Evolutionary conservation across 2,888 invertebrate genomes (phyloP).

Genomic region (Euproctis similis): DNA sequence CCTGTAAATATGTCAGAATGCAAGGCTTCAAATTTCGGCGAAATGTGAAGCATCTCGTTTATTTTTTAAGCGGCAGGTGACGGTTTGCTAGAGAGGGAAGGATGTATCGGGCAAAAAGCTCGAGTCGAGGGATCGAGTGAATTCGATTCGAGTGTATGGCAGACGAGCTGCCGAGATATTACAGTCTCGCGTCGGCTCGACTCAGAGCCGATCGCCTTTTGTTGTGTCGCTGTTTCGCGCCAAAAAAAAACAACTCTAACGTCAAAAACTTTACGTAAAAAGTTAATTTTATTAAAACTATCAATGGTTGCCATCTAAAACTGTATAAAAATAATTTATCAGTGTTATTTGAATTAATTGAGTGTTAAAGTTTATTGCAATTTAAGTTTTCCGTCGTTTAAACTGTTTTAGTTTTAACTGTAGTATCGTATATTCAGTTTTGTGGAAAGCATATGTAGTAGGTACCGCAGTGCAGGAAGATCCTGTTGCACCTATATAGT

Average conservation of each 20-base stretch:
- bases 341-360: neutral
- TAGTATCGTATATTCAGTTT: slow-evolving; percentile 50
- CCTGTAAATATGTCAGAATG: too few species aligned
- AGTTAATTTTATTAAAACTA: slow-evolving; percentile 33
- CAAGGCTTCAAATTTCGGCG: slow-evolving; percentile 65
- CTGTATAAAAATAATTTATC: slow-evolving; percentile 1
- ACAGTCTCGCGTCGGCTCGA: slow-evolving; percentile 64
- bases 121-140: slow-evolving; percentile 36
- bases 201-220: slow-evolving; percentile 43
- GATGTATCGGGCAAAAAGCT: slow-evolving; percentile 46
- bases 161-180: slow-evolving; percentile 14
- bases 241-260: slow-evolving; percentile 36
- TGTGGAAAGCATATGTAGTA: slow-evolving; percentile 58
- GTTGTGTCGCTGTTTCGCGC: slow-evolving; percentile 15
- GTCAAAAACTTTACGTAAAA: slow-evolving; percentile 66
- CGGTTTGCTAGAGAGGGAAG: slow-evolving; percentile 59
- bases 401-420: slow-evolving; percentile 31
- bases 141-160: slow-evolving; percentile 13
- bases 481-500: slow-evolving; percentile 68
- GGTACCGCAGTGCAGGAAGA: slow-evolving; percentile 53
- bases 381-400: slow-evolving; percentile 26
- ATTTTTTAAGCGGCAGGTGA: slow-evolving; percentile 63
- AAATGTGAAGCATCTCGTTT: slow-evolving; percentile 59
- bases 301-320: slow-evolving; percentile 22
- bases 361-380: slow-evolving; percentile 8